Conservation (phyloP, 1,140 invertebrate species). For the Drosophila ananassae region DNA sequence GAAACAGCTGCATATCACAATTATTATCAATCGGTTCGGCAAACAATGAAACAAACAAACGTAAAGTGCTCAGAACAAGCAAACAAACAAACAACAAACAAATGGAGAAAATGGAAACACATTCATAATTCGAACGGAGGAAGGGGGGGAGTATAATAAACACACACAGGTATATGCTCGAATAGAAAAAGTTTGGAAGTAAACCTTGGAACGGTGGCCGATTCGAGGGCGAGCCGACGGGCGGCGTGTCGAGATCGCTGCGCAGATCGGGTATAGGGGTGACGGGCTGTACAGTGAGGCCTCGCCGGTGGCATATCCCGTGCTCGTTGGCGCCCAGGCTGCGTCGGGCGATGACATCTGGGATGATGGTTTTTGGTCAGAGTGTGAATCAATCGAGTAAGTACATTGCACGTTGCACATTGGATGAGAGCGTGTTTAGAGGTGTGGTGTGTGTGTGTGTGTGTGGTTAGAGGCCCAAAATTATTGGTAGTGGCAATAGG, state of each 20-base stretch:
- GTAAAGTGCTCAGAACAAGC: conserved; percentile 57
- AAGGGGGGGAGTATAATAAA: neutral
- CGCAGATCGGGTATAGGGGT: conserved; percentile 93
- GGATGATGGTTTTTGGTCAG: conserved; percentile 8
- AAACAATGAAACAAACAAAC: conserved; percentile 41
- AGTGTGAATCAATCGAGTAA: conserved; percentile 34
- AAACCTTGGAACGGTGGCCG: conserved; percentile 84
- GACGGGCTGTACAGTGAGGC: conserved; percentile 89
- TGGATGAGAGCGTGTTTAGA: conserved; percentile 34
- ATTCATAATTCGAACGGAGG: conserved; percentile 45
- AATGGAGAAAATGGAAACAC: conserved; percentile 51
- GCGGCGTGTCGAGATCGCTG: conserved; percentile 89
- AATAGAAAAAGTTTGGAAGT: conserved; percentile 44
- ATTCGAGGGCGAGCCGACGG: conserved; percentile 81
- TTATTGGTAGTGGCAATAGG: conserved; percentile 47
- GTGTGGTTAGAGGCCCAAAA: conserved; percentile 56
- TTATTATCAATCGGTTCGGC: conserved; percentile 9
- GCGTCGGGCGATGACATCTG: conserved; percentile 79
- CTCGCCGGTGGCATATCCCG: conserved; percentile 92
- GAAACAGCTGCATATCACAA: conserved; percentile 15
- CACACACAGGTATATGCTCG: conserved; percentile 47
- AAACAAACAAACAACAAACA: conserved; percentile 71
- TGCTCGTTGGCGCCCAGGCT: conserved; percentile 89
- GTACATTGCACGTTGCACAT: conserved; percentile 30
- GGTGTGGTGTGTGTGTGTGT: conserved; percentile 50